These are phyloP conservation scores for Odocoileus virginianus DNA, from an alignment of 2,113 vertebrate genomes.

Conservation along the genomic window DNA sequence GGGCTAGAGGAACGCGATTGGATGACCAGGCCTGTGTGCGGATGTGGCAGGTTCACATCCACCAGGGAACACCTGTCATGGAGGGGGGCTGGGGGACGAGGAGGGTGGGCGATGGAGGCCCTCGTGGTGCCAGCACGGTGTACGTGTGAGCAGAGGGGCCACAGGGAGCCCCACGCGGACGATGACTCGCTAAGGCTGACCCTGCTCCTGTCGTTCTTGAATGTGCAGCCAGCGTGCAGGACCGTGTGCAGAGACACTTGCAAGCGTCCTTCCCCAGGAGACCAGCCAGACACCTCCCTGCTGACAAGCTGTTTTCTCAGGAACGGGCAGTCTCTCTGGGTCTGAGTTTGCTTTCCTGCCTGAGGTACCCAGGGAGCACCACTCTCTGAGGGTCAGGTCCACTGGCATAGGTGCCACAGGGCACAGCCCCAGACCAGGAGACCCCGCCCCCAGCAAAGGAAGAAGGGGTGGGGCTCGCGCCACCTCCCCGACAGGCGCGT, in stretches of 20 bases:
- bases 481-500: neutral
- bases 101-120: neutral
- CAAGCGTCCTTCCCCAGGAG: neutral
- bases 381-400: neutral
- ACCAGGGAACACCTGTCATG: neutral
- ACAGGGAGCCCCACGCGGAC: neutral
- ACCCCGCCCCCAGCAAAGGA: neutral
- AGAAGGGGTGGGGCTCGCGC: neutral
- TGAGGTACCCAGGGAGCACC: neutral
- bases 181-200: neutral
- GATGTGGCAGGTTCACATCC: neutral
- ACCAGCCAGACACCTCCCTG: neutral
- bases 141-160: neutral
- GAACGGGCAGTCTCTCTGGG: accelerated
- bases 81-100: neutral
- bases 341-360: neutral
- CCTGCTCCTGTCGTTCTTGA: neutral
- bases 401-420: neutral
- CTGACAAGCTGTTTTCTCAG: neutral
- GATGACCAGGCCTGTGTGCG: accelerated
- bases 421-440: neutral
- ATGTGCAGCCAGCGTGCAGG: neutral
- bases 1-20: neutral
- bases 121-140: accelerated
- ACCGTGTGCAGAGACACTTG: neutral